Conservation (phyloP, 1,140 invertebrate species). For the Ostrea edulis region DNA sequence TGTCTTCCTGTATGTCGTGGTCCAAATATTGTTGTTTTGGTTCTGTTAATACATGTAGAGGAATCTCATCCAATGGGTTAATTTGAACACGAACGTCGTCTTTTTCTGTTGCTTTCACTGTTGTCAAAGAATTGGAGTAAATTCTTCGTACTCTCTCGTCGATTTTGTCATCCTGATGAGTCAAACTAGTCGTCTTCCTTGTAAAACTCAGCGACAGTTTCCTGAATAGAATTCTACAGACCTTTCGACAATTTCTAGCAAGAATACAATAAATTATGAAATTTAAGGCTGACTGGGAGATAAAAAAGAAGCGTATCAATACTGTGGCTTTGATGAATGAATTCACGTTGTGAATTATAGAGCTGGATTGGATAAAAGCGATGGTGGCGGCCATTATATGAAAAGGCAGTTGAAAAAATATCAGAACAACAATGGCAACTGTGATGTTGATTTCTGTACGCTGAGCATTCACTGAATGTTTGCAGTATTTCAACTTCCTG, state of each 20-base stretch:
- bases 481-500: neutral
- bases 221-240: neutral
- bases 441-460: slow-evolving; percentile 40
- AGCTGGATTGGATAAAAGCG: slow-evolving; percentile 4
- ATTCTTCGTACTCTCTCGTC: slow-evolving; percentile 15
- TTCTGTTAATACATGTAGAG: neutral
- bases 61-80: neutral
- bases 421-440: slow-evolving; percentile 18
- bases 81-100: neutral
- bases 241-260: slow-evolving; percentile 36
- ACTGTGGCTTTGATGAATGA: slow-evolving; percentile 10
- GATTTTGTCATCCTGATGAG: neutral
- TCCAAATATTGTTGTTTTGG: neutral
- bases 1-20: neutral
- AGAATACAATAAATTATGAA: slow-evolving; percentile 43
- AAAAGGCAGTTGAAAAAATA: slow-evolving; percentile 47
- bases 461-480: slow-evolving; percentile 25
- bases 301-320: slow-evolving; percentile 27
- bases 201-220: slow-evolving; percentile 21
- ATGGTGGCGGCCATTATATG: slow-evolving; percentile 27
- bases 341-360: slow-evolving; percentile 8
- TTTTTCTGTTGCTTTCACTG: slow-evolving; percentile 6
- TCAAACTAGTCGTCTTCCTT: neutral
- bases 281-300: slow-evolving; percentile 41
- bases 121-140: slow-evolving; percentile 14